These are phyloP conservation scores for Setophaga petechia DNA, from an alignment of 2,113 vertebrate species.

Conservation along the genomic window DNA sequence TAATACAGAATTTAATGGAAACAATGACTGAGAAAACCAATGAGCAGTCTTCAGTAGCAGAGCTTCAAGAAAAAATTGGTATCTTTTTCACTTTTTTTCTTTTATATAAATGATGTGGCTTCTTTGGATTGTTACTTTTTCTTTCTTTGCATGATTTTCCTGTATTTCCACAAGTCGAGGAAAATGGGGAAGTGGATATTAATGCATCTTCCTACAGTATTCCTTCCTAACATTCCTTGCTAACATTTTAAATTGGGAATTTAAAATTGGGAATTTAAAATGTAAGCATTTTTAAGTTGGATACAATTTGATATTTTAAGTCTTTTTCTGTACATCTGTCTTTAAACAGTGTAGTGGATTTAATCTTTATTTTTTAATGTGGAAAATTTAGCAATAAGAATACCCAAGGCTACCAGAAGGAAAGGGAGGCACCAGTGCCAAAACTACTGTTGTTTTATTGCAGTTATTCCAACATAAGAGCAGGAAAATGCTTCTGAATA, in stretches of 20 bases:
- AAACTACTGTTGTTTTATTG: not conserved
- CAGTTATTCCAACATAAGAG: not conserved
- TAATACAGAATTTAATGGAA: conserved; percentile 74
- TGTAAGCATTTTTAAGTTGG: not conserved
- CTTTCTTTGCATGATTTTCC: not conserved
- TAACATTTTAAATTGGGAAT: not conserved
- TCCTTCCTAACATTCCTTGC: not conserved
- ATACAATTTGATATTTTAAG: not conserved
- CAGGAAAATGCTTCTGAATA: not conserved
- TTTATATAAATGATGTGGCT: not conserved
- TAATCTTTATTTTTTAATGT: not conserved
- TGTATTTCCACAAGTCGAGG: not conserved
- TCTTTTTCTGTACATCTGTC: not conserved
- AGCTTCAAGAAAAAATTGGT: conserved; percentile 87
- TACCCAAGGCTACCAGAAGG: not conserved
- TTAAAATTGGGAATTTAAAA: not conserved
- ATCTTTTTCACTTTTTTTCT: conserved; percentile 29
- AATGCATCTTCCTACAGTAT: not conserved
- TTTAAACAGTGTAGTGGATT: not conserved
- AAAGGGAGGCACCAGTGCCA: not conserved
- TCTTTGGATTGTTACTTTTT: not conserved
- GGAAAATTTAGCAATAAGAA: not conserved
- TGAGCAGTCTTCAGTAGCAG: conserved; percentile 65
- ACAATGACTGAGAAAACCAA: conserved; percentile 71
- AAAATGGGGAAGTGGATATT: not conserved